These are phyloP conservation scores for Monochamus alternatus DNA, from an alignment of 2,888 invertebrate species.

Conservation along the genomic window DNA sequence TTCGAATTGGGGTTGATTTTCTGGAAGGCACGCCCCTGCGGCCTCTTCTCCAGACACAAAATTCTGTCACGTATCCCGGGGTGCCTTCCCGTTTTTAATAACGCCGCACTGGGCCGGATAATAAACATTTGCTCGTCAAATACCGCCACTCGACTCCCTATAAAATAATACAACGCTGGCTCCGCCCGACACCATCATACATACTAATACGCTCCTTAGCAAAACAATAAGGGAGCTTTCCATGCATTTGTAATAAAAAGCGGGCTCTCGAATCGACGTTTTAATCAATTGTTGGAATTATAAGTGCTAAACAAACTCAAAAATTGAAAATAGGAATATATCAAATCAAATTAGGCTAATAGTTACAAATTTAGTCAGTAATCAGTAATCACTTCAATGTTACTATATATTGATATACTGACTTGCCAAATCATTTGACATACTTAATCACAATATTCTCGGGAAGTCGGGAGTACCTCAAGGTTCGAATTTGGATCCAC, in stretches of 20 bases:
- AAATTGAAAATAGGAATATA: too few species aligned
- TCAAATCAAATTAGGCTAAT: too few species aligned
- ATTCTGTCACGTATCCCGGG: conserved; percentile 65
- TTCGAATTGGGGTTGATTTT: too few species aligned
- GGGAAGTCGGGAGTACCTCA: too few species aligned
- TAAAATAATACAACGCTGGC: conserved; percentile 61
- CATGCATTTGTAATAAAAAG: conserved; percentile 29
- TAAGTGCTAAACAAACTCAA: too few species aligned
- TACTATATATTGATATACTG: too few species aligned
- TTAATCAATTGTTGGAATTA: too few species aligned
- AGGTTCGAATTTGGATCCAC: too few species aligned
- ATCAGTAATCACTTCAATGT: too few species aligned
- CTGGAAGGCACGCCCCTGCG: conserved; percentile 9
- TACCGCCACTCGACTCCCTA: conserved; percentile 63
- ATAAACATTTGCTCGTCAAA: conserved; percentile 67
- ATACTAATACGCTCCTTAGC: conserved; percentile 60
- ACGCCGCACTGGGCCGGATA: conserved; percentile 63
- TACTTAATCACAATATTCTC: too few species aligned
- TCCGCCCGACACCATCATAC: conserved; percentile 61
- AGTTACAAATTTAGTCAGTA: too few species aligned
- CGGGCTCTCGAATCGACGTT: not conserved
- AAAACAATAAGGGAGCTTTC: conserved; percentile 38
- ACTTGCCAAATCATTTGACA: too few species aligned
- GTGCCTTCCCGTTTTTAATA: conserved; percentile 66
- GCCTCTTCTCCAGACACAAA: conserved; percentile 42